phyloP scores from a whole-genome alignment of 2,797 vertebrate genomes.

The Mormyrops attenuatus region DNA sequence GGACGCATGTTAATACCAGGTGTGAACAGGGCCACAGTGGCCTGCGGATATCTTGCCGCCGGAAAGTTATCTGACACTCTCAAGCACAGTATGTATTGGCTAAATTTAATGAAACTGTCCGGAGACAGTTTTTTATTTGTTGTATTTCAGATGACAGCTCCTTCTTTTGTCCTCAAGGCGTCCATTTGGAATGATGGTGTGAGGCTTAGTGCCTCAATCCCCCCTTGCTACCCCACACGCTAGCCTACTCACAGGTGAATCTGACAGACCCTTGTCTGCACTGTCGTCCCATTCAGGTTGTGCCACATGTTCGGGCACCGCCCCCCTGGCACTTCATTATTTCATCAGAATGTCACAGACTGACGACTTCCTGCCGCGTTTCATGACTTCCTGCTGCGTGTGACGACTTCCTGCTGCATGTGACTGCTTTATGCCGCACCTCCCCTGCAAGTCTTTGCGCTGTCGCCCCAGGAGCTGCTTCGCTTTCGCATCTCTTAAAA shows the following conservation, averaged over 20 bases:
- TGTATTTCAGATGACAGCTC: neutral
- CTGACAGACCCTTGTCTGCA: neutral
- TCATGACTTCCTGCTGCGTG: neutral
- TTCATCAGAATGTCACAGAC: slow-evolving; percentile 39
- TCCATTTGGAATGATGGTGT: neutral
- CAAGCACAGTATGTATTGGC: neutral
- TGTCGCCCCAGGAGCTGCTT: neutral
- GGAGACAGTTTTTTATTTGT: neutral
- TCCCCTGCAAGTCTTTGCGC: neutral
- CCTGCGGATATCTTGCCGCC: neutral
- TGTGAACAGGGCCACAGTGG: neutral
- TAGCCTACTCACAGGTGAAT: neutral
- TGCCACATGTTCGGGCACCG: slow-evolving; percentile 24
- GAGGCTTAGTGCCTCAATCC: neutral
- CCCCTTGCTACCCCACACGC: neutral
- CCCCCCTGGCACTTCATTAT: slow-evolving; percentile 54
- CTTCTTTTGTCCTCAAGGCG: neutral
- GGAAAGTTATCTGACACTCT: neutral
- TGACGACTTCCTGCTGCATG: neutral
- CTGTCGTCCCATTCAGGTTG: neutral
- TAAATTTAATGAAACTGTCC: neutral
- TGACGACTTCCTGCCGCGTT: neutral
- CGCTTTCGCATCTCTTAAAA: slow-evolving; percentile 48
- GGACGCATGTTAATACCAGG: neutral
- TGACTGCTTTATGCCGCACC: neutral